Evolutionary conservation across 2,888 invertebrate genomes (phyloP).

Genomic region (Drosophila monieri): DNA sequence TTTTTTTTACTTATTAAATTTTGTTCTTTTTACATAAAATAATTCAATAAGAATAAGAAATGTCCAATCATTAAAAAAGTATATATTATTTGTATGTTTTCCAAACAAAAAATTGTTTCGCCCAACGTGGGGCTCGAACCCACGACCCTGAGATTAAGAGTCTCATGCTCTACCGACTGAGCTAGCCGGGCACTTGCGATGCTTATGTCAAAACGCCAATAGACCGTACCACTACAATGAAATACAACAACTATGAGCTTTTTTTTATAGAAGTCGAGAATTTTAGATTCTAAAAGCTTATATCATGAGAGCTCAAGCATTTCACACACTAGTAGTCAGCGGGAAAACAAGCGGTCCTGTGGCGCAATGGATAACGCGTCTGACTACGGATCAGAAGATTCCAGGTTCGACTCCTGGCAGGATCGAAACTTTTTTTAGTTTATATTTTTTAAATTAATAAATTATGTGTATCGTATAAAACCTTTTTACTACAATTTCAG

Average conservation of each 20-base stretch:
- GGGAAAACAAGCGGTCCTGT: constrained; percentile 52
- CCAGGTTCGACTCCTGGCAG: constrained; percentile 78
- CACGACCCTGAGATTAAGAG: constrained; percentile 84
- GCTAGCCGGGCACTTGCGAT: constrained; percentile 82
- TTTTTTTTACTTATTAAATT: background rate
- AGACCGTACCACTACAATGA: background rate
- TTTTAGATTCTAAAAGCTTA: background rate
- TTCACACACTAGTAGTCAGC: background rate
- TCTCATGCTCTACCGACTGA: constrained; percentile 84
- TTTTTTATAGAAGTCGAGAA: background rate
- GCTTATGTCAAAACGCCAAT: background rate
- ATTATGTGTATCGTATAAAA: background rate
- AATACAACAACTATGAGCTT: background rate
- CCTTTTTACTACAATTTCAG: too few species aligned
- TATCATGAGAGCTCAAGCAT: background rate
- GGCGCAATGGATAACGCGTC: constrained; percentile 83
- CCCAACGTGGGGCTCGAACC: constrained; percentile 84
- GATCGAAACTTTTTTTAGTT: constrained; percentile 41
- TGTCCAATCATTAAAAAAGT: too few species aligned
- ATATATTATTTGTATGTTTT: too few species aligned
- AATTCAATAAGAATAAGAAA: too few species aligned
- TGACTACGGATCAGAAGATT: constrained; percentile 85
- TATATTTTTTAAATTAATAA: background rate
- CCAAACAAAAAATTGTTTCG: constrained; percentile 43
- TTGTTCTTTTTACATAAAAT: too few species aligned